Percentiles rank a stretch among this genome's conserved stretches.
These are phyloP conservation scores for Ecliptopera silaceata DNA, from an alignment of 2,888 invertebrate genomes.

Conservation along the genomic window DNA sequence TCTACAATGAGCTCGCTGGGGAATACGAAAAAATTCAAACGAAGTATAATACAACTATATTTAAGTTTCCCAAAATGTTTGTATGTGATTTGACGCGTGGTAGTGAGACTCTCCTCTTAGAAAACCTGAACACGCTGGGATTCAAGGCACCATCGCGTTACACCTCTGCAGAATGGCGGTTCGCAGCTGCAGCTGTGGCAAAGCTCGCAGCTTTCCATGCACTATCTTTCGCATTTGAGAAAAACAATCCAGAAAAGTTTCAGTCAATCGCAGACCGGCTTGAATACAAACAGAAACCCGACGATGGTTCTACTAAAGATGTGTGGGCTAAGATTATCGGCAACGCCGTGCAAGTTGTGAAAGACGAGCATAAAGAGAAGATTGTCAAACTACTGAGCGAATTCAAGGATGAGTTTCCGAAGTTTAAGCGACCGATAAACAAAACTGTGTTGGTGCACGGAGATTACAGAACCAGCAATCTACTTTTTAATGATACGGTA, in stretches of 20 bases:
- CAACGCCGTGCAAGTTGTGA: constrained; percentile 37
- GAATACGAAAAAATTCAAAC: constrained; percentile 45
- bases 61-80: constrained; percentile 48
- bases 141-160: constrained; percentile 40
- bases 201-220: constrained; percentile 62
- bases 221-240: constrained; percentile 57
- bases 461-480: constrained; percentile 58
- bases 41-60: constrained; percentile 38
- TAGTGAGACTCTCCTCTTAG: constrained; percentile 55
- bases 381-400: constrained; percentile 36
- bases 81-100: constrained; percentile 40
- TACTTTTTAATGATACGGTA: constrained; percentile 39
- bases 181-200: constrained; percentile 47
- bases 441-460: constrained; percentile 53
- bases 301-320: constrained; percentile 21
- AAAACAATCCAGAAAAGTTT: constrained; percentile 52
- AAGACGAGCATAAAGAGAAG: constrained; percentile 43
- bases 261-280: constrained; percentile 31
- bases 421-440: constrained; percentile 42
- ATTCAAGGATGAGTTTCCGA: constrained; percentile 25
- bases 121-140: constrained; percentile 51
- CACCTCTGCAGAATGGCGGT: constrained; percentile 53
- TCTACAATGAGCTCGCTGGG: constrained; percentile 41
- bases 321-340: constrained; percentile 36
- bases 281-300: constrained; percentile 11